Evolutionary conservation across 1,140 invertebrate species (phyloP), one percentile per base, ranked within the genome.

Genomic region (Lordiphosa stackelbergi): DNA sequence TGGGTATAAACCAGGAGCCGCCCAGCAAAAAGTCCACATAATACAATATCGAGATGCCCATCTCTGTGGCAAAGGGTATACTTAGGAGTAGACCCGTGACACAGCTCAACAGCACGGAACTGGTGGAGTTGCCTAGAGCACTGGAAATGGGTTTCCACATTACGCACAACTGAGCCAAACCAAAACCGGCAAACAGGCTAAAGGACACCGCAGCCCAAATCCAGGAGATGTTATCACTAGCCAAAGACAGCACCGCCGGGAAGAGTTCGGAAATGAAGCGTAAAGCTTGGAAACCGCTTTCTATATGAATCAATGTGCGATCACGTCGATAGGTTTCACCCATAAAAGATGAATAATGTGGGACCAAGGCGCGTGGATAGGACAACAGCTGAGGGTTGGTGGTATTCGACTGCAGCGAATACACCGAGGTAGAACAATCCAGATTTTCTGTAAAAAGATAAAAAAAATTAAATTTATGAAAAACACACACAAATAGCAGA

Each of bases 191-290:
- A 46, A 97, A 90, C 43, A 93, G 92, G 68, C 94, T 93, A 87
- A 96, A 97, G 71, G 96, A 95, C 10, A 96, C 90, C 6, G 95
- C 92, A 0, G 94, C 93, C 95, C 95, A 97, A 93, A 90, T 79
- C 92, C 91, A 57, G 65, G 89, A 86, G 11, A 88, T 49, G 24
- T 38, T 46, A 24, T 72, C 51, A 73, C 72, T 89, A 9, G 94
- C 88, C 12, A 94, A 88, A 0, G 94, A 93, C 2, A 96, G 88
- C 2, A 94, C 94, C 0, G 95, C 93, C 1, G 96, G 96, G 57
- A 96, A 92, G 3, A 97, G 87, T 88, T 97, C 95, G 4, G 94
- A 96, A 0, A 94, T 93, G 12, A 97, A 88, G 38, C 95, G 91
- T 46, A 96, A 83, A 1, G 91, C 91, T 86, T 96, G 94, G 88